Base-by-base conservation (phyloP, 2,113 vertebrate species). In the Ammodytes marinus region DNA sequence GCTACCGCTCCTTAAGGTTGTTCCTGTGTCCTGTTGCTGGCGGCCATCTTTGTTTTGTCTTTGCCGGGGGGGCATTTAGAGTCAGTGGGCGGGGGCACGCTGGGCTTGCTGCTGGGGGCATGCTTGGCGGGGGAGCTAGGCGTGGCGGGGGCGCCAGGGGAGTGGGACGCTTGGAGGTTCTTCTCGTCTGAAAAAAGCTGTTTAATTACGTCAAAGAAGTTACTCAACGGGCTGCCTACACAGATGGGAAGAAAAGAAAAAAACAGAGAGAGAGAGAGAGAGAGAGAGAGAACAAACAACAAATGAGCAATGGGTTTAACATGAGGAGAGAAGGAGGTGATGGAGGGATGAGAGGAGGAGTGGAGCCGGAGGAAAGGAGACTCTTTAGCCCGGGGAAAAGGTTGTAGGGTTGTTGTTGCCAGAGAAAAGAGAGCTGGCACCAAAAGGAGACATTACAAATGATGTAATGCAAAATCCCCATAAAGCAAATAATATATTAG, bases 141-240 rank as follows among this genome's bases (percentile, higher is more conserved):
- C 87, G 87, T 85, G 88, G 86, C 93, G 92, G 96, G 96, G 87
- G 96, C 94, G 94, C 96, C 96, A 80, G 97, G 96, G 94, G 96
- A 92, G 86, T 95, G 96, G 94, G 97, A 95, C 91, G 96, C 96
- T 96, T 98, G 97, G 96, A 96, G 27, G 65, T 97, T 99, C 97
- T 99, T 99, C 97, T 99, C 98, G 96, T 99, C 98, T 99, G 98
- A 98, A 99, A 99, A 98, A 97, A 99, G 97, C 97, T 97, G 97
- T 97, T 98, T 97, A 96, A 98, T 98, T 97, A 98, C 97, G 96
- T 98, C 98, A 99, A 99, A 97, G 97, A 98, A 97, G 97, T 97
- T 97, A 98, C 96, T 97, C 96, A 98, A 95, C 94, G 97, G 96
- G 96, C 96, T 97, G 96, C 97, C 96, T 96, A 96, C 95, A 96